These are phyloP conservation scores for Cydia strobilella DNA, from an alignment of 1,140 invertebrate species.

Conservation along the genomic window DNA sequence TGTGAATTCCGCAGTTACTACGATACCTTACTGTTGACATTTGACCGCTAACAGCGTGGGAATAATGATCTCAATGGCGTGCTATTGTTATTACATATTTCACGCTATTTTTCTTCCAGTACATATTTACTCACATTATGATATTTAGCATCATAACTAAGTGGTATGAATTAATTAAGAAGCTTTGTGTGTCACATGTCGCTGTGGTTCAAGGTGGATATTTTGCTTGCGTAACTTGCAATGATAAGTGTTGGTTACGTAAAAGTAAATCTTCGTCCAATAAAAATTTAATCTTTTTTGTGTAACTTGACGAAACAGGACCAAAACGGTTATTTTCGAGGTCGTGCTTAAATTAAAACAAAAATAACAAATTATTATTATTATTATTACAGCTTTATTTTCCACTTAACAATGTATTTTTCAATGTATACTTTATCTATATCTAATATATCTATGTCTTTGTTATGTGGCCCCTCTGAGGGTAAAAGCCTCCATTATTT, in stretches of 20 bases:
- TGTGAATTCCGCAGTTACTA: conserved; percentile 22
- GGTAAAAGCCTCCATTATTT: too few species aligned
- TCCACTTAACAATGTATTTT: too few species aligned
- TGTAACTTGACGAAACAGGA: conserved; percentile 11
- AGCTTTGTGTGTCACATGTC: conserved; percentile 6
- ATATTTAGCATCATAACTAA: conserved; percentile 9
- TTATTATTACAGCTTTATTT: too few species aligned
- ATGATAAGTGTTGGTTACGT: conserved; percentile 19
- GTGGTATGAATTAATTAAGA: conserved; percentile 11
- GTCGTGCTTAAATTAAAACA: conserved; percentile 8
- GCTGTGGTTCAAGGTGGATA: conserved; percentile 19
- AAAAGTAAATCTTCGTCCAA: conserved; percentile 19
- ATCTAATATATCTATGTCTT: too few species aligned
- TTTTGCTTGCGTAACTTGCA: conserved; percentile 4
- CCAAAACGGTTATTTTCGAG: not conserved
- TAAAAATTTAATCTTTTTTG: not conserved
- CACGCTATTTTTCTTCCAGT: not conserved
- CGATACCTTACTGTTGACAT: conserved; percentile 26
- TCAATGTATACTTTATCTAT: too few species aligned
- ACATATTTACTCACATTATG: not conserved
- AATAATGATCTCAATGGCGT: conserved; percentile 28
- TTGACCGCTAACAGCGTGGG: conserved; percentile 27
- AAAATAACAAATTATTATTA: too few species aligned
- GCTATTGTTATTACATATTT: conserved; percentile 28
- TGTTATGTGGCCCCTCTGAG: too few species aligned